Evolutionary conservation across 1,140 invertebrate genomes (phyloP).

Genomic region (Nymphalis io): DNA sequence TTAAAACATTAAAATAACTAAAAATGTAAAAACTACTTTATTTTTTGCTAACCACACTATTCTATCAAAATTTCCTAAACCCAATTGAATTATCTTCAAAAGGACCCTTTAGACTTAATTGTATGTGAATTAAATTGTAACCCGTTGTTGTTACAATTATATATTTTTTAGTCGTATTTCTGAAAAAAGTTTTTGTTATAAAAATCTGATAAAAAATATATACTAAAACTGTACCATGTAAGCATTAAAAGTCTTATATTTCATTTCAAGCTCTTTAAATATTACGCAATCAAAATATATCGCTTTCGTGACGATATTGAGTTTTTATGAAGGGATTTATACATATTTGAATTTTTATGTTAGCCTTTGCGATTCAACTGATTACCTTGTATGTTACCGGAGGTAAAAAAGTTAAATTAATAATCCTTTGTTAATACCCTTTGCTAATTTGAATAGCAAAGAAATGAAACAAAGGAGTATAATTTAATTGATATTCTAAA

Average conservation of each 20-base stretch:
- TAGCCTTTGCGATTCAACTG: not conserved
- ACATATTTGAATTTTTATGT: conserved; percentile 16
- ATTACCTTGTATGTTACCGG: not conserved
- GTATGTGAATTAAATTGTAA: too few relatives aligned
- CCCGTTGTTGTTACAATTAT: too few relatives aligned
- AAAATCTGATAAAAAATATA: too few relatives aligned
- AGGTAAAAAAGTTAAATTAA: not conserved
- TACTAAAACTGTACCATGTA: not conserved
- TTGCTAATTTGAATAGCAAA: conserved; percentile 6
- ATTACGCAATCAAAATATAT: conserved; percentile 22
- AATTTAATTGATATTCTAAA: not conserved
- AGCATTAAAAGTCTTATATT: not conserved
- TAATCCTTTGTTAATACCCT: not conserved
- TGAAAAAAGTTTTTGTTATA: too few relatives aligned
- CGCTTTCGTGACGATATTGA: conserved; percentile 24
- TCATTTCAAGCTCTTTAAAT: conserved; percentile 23
- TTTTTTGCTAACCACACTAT: too few relatives aligned
- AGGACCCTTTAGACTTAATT: too few relatives aligned
- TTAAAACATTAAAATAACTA: too few relatives aligned
- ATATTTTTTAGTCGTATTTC: too few relatives aligned
- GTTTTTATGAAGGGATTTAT: conserved; percentile 21
- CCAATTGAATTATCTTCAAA: too few relatives aligned
- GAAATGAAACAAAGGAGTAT: not conserved
- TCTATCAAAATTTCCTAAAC: too few relatives aligned
- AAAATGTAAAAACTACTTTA: too few relatives aligned